A percentile compares a stretch with the other conserved stretches of the same genome.
Evolutionary conservation across 2,797 vertebrate species (phyloP).

Genomic region (Gymnopithys bicolor): DNA sequence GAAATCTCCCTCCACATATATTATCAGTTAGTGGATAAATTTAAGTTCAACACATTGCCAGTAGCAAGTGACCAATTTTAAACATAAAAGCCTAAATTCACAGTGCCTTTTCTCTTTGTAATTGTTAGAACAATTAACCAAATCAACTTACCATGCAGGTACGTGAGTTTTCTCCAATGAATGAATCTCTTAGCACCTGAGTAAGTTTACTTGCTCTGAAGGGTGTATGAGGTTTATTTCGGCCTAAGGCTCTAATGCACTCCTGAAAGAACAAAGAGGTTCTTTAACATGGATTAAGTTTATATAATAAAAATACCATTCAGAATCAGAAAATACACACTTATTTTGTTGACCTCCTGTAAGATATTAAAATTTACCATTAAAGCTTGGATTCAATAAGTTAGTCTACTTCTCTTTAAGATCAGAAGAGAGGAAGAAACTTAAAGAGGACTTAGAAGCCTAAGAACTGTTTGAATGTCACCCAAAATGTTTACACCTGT

Average conservation of each 20-base stretch:
- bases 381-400: background rate
- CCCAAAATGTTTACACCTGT: background rate
- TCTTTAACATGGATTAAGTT: background rate
- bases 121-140: background rate
- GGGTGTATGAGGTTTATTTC: slow-evolving; percentile 96
- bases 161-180: slow-evolving; percentile 98
- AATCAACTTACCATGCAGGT: slow-evolving; percentile 92
- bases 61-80: background rate
- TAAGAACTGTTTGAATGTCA: background rate
- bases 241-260: slow-evolving; percentile 95
- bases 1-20: background rate
- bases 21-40: background rate
- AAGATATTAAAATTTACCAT: background rate
- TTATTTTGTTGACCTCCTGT: background rate
- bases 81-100: background rate
- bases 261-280: slow-evolving; percentile 81
- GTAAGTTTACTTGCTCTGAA: slow-evolving; percentile 98
- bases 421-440: background rate
- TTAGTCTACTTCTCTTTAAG: background rate
- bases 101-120: background rate
- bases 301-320: background rate
- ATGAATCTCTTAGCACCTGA: slow-evolving; percentile 96
- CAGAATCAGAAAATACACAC: background rate
- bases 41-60: background rate
- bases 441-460: background rate